Conservation (phyloP, 2,113 vertebrate species). For the Lagopus muta region DNA sequence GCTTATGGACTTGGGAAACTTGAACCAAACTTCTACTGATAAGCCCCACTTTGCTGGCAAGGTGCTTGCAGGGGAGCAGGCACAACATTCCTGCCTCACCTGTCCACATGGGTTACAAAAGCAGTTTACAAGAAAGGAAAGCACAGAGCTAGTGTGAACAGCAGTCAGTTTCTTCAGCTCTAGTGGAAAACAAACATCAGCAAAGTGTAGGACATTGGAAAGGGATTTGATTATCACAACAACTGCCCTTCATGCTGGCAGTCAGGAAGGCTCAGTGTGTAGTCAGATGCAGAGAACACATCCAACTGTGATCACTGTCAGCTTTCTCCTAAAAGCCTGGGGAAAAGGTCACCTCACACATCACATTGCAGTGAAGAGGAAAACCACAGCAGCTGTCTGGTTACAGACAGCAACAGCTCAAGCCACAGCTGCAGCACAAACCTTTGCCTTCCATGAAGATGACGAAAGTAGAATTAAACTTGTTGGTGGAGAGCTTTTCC, state of each 20-base stretch:
- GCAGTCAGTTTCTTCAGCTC: background rate
- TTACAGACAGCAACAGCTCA: background rate
- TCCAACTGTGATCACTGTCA: background rate
- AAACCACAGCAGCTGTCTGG: background rate
- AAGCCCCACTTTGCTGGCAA: accelerated
- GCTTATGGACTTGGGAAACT: background rate
- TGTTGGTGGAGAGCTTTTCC: conserved; percentile 89
- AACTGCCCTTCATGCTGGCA: background rate
- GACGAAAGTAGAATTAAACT: conserved; percentile 89
- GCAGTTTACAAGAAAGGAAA: background rate
- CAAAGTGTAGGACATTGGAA: background rate
- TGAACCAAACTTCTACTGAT: background rate
- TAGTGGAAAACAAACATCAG: background rate
- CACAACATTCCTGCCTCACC: accelerated
- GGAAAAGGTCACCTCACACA: background rate
- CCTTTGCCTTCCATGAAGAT: conserved; percentile 98
- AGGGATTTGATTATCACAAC: background rate
- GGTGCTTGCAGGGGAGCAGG: background rate
- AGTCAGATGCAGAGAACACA: background rate
- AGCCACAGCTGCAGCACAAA: conserved; percentile 52
- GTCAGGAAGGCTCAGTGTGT: background rate
- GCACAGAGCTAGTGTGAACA: background rate
- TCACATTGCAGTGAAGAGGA: background rate
- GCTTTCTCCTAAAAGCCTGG: background rate
- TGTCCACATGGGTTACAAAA: background rate